These are phyloP conservation scores for Pangasianodon gigas DNA, from an alignment of 2,113 vertebrate genomes.

Conservation along the genomic window DNA sequence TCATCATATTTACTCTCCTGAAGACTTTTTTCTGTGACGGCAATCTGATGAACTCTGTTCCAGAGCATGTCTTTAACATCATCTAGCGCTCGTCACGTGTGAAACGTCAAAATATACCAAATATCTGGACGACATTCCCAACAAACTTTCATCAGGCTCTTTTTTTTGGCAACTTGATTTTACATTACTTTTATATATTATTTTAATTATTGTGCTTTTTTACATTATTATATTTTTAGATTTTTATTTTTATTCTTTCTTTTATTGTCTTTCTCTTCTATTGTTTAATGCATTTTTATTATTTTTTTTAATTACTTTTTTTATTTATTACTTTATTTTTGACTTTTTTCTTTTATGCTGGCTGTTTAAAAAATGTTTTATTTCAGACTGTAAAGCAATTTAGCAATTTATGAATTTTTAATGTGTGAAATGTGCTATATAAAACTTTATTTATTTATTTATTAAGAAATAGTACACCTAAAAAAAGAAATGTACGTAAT, in stretches of 20 bases:
- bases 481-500: no score
- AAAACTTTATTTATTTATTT: background rate
- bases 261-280: background rate
- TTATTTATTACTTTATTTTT: background rate
- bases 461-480: no score
- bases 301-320: background rate
- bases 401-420: background rate
- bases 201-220: background rate
- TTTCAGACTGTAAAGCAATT: background rate
- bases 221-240: background rate
- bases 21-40: background rate
- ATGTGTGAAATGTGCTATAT: background rate
- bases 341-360: background rate
- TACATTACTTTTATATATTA: background rate
- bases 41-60: background rate
- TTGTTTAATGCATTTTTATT: background rate
- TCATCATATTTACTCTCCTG: background rate
- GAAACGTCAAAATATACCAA: no score
- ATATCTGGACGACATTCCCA: background rate
- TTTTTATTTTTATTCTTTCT: background rate
- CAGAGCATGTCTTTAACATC: background rate
- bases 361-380: no score
- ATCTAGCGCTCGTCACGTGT: background rate
- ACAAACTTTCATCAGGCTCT: no score
- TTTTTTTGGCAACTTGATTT: background rate